These are phyloP conservation scores for Pollicipes pollicipes DNA, from an alignment of 1,140 invertebrate species.

Conservation along the genomic window DNA sequence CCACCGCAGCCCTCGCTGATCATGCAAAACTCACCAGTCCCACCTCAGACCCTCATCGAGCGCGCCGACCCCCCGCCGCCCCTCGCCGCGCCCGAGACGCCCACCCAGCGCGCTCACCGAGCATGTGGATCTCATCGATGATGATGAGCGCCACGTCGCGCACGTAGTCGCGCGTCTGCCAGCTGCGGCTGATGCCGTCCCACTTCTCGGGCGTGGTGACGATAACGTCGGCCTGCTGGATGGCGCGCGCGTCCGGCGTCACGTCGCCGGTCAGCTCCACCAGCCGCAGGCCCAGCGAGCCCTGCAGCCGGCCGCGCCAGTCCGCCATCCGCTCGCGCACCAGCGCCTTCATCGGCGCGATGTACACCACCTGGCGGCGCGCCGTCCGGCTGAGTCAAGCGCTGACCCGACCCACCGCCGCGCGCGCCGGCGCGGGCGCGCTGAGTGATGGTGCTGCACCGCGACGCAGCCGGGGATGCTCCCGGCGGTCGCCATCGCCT, in stretches of 20 bases:
- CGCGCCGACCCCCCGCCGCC: too few relatives aligned
- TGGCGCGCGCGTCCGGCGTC: constrained; percentile 74
- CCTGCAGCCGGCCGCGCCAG: constrained; percentile 78
- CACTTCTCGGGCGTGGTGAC: constrained; percentile 99
- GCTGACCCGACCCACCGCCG: too few relatives aligned
- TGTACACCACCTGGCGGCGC: constrained; percentile 65
- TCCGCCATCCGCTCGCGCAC: constrained; percentile 91
- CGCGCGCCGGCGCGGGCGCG: too few relatives aligned
- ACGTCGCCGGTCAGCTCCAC: constrained; percentile 94
- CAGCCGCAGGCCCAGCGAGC: constrained; percentile 56
- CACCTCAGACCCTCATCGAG: too few relatives aligned
- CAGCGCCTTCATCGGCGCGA: constrained; percentile 93
- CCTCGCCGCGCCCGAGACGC: too few relatives aligned
- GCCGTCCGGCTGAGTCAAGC: too few relatives aligned
- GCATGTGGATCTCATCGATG: constrained; percentile 95
- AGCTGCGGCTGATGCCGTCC: constrained; percentile 94
- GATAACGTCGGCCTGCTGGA: constrained; percentile 70
- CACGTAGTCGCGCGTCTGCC: constrained; percentile 92
- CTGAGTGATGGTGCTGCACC: too few relatives aligned
- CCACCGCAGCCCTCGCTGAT: too few relatives aligned
- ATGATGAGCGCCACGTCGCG: constrained; percentile 78
- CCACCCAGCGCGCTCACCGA: constrained; percentile 48
- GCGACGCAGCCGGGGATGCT: too few relatives aligned
- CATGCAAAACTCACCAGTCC: too few relatives aligned
- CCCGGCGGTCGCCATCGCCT: too few relatives aligned